Percentiles rank a stretch among this genome's conserved stretches.
These are phyloP conservation scores for Nomia melanderi DNA, from an alignment of 1,140 invertebrate genomes.

Conservation along the genomic window DNA sequence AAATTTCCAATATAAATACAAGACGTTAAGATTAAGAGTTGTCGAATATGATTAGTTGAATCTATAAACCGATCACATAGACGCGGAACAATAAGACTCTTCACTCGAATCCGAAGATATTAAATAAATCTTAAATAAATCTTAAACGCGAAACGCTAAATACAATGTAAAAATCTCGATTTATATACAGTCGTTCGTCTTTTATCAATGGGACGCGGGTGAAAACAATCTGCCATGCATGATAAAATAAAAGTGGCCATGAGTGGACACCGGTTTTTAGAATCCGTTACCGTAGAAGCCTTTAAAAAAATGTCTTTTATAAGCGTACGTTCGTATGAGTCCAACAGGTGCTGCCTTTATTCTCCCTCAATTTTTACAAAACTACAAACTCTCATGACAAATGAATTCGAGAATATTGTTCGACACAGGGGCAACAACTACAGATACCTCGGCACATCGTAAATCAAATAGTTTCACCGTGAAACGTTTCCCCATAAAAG, in stretches of 20 bases:
- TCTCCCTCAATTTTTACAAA: neutral
- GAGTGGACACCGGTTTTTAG: neutral
- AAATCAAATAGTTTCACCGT: neutral
- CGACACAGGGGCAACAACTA: neutral
- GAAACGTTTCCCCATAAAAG: neutral
- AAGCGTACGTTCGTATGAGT: neutral
- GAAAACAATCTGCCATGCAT: neutral
- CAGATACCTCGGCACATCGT: too few species aligned
- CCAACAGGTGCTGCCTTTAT: neutral
- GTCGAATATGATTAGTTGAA: too few species aligned
- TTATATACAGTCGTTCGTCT: too few species aligned
- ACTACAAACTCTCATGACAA: neutral
- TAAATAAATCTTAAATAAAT: too few species aligned
- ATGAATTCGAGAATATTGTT: neutral
- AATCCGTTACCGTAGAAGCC: neutral
- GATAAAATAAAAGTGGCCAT: neutral
- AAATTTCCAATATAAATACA: too few species aligned
- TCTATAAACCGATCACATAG: too few species aligned
- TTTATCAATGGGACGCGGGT: neutral
- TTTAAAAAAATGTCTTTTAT: neutral
- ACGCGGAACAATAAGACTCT: too few species aligned
- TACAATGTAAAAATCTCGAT: too few species aligned
- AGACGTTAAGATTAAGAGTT: too few species aligned
- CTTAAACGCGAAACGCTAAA: too few species aligned
- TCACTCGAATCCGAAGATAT: too few species aligned